These are phyloP conservation scores for Rhagologus leucostigma DNA, from an alignment of 2,113 vertebrate genomes.

Conservation along the genomic window DNA sequence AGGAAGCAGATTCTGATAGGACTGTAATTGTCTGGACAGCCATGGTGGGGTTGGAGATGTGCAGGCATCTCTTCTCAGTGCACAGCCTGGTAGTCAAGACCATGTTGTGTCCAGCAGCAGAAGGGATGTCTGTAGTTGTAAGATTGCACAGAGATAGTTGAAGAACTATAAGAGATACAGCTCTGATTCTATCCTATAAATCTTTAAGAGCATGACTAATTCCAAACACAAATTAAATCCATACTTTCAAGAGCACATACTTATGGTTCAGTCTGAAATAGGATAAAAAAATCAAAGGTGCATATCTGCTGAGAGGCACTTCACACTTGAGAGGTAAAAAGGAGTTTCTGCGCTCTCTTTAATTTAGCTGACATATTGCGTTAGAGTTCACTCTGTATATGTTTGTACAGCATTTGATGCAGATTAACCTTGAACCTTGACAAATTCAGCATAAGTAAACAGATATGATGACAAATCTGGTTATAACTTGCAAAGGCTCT, in stretches of 20 bases:
- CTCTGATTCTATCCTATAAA: not conserved
- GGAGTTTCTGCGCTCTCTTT: not conserved
- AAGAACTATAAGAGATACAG: not conserved
- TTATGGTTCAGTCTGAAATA: not conserved
- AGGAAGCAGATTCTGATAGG: not conserved
- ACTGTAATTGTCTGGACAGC: not conserved
- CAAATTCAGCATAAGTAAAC: not conserved
- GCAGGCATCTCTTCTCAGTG: not conserved
- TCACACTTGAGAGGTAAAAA: not conserved
- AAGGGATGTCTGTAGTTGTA: not conserved
- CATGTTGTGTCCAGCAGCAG: not conserved
- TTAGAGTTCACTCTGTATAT: not conserved
- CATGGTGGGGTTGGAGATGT: not conserved
- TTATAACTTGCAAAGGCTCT: not conserved
- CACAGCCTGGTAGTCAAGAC: not conserved
- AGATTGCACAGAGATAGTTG: not conserved
- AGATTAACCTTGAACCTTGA: not conserved
- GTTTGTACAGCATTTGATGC: not conserved
- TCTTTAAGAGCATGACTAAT: not conserved
- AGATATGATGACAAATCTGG: not conserved
- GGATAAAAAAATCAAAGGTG: not conserved
- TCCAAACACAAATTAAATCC: not conserved
- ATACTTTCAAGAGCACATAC: not conserved
- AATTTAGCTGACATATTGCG: not conserved
- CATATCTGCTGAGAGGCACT: not conserved